Evolutionary conservation across 2,113 vertebrate genomes (phyloP).

Genomic region (Apodemus speciosus): DNA sequence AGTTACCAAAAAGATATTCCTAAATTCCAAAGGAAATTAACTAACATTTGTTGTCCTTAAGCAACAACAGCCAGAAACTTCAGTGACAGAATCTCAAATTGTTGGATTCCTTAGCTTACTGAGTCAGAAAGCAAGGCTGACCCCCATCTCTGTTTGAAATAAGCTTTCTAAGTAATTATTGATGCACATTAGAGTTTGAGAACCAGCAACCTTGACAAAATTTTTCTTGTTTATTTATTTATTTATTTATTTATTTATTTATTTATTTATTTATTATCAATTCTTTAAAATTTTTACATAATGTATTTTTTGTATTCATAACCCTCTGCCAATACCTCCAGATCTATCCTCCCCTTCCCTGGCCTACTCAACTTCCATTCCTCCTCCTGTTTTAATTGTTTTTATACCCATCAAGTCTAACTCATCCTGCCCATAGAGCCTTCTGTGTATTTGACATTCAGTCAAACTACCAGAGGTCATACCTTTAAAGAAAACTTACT

Average conservation of each 20-base stretch:
- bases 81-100: neutral
- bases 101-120: neutral
- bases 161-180: neutral
- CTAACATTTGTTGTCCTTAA: neutral
- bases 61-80: neutral
- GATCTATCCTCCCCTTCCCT: neutral
- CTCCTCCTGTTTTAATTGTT: neutral
- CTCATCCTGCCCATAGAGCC: neutral
- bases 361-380: neutral
- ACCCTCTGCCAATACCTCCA: too few species aligned
- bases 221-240: neutral
- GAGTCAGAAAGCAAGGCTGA: neutral
- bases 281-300: neutral
- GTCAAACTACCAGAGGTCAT: neutral
- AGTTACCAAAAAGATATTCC: neutral
- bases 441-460: neutral
- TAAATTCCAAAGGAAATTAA: neutral
- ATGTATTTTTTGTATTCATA: neutral
- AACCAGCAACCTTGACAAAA: neutral
- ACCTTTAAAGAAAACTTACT: neutral
- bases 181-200: neutral
- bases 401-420: neutral
- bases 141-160: neutral
- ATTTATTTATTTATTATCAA: neutral
- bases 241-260: neutral